A percentile compares a stretch with the other conserved stretches of the same genome.
These are phyloP conservation scores for Cosmia pyralina DNA, from an alignment of 2,888 invertebrate genomes.

Conservation along the genomic window DNA sequence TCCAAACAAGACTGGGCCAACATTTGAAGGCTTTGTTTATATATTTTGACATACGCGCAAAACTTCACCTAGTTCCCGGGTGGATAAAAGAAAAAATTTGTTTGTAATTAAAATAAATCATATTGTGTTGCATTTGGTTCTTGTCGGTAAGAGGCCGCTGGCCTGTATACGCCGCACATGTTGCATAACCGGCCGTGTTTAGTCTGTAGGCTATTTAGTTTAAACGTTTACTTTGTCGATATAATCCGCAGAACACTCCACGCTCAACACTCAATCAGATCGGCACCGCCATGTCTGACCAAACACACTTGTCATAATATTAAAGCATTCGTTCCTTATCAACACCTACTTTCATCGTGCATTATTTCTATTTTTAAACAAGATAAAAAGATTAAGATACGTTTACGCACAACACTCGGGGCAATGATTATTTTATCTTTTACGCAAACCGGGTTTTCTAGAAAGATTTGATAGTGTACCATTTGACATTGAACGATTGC, in stretches of 20 bases:
- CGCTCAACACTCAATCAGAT: slow-evolving; percentile 64
- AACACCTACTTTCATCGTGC: slow-evolving; percentile 45
- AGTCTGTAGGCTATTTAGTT: slow-evolving; percentile 69
- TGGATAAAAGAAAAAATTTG: slow-evolving; percentile 53
- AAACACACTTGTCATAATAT: slow-evolving; percentile 62
- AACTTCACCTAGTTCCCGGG: slow-evolving; percentile 56
- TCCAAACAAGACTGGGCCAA: slow-evolving; percentile 54
- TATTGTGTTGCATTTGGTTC: slow-evolving; percentile 64
- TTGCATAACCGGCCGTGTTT: slow-evolving; percentile 72
- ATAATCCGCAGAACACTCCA: slow-evolving; percentile 69
- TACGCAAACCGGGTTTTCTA: slow-evolving; percentile 43
- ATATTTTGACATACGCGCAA: slow-evolving; percentile 60
- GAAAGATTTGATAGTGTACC: slow-evolving; percentile 35
- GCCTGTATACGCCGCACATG: slow-evolving; percentile 50
- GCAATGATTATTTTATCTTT: slow-evolving; percentile 43
- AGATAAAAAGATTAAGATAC: slow-evolving; percentile 58
- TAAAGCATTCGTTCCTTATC: slow-evolving; percentile 59
- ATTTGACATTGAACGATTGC: slow-evolving; percentile 47
- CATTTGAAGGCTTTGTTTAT: slow-evolving; percentile 55
- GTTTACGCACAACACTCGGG: slow-evolving; percentile 31
- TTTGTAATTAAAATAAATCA: slow-evolving; percentile 65
- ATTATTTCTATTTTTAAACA: slow-evolving; percentile 50
- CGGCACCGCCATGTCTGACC: slow-evolving; percentile 75
- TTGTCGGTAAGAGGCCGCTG: slow-evolving; percentile 53
- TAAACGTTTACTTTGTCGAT: slow-evolving; percentile 70